Evolutionary conservation across 2,113 vertebrate genomes (phyloP), one percentile per base, ranked within the genome.

Genomic region (Cheirogaleus medius): DNA sequence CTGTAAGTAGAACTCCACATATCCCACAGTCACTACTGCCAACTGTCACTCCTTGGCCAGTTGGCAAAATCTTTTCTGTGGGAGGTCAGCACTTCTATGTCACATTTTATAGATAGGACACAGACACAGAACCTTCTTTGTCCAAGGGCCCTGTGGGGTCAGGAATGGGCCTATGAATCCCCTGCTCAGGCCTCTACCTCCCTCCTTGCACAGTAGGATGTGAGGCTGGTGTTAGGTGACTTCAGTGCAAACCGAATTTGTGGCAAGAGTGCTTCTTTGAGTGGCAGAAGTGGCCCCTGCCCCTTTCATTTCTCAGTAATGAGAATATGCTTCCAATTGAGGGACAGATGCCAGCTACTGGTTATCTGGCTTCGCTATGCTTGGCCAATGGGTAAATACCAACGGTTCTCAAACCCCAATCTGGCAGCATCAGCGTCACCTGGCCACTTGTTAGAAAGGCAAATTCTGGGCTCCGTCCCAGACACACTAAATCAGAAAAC

Each of bases 81-180:
- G 6, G 13, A 58, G 63, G 88, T 60, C 39, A 68, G 77, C 39
- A 44, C 71, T 80, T 37, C 29, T 12, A 3, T 37, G 54, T 54
- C 52, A 34, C 27, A n/a, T 68, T 64, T 80, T 49, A 49, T 17
- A 49, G 54, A 23, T 37, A 69, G 69, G 64, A 83, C 64, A 69
- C 34, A 64, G 27, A 73, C 42, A 42, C 0, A 32, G 49, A 63
- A 37, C 8, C 44, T 87, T 66, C 17, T 23, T 44, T 47, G 56
- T 68, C 64, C 49, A 32, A 52, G 56, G 60, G 44, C 71, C 71
- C 54, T 15, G 5, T 23, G 77, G 44, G 58, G 86, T 66, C 49
- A 27, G 82, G 56, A 44, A 0, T 21, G 10, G 58, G 21, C 4
- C 11, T 32, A 56, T 0, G 32, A 29, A 3, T 8, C 2, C 68